Evolutionary conservation across 2,888 invertebrate species (phyloP), one percentile per base, ranked within the genome.

Genomic region (Aleiodes alternator): DNA sequence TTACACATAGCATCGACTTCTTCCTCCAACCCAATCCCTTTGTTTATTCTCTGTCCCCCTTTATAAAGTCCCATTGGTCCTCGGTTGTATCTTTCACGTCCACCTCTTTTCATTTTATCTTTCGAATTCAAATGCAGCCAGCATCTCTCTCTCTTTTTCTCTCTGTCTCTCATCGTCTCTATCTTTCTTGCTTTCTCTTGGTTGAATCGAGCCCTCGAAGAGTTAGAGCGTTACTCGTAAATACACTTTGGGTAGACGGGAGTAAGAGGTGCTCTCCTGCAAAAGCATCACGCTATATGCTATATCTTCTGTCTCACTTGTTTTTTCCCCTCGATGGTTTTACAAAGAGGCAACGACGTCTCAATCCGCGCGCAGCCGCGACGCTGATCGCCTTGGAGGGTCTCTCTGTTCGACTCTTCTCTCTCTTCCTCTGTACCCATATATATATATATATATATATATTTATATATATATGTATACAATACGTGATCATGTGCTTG

Each of bases 341-440:
- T 85, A 88, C 87, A 89, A 88, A 89, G 88, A 87, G 87, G 87
- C 86, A 84, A 88, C 87, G 87, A 89, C 88, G 86, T 88, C 89
- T 89, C 88, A 89, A 89, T 89, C 88, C 82, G 81, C 81, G 80
- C 14, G 38, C 43, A 64, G 23, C 23, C 23, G 43, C 75, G 76
- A 79, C 76, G 69, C 69, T 73, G 61, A 66, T 76, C 87, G 84
- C 84, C 86, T 86, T 86, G 87, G 87, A 87, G 88, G 88, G 88
- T 88, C 88, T 75, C 71, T 76, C 76, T 34, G 23, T 23, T 23
- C 23, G 23, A 23, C 23, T 23, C 23, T 23, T 23, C 2, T 23
- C 82, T 79, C 72, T 72, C 74, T 77, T n/a, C n/a, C 74, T 70
- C 68, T 55, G 59, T 56, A 50, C 34, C 34, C 4, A 34, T 34